A percentile compares a stretch with the other conserved stretches of the same genome.
Conservation (phyloP, 1,140 invertebrate species). For the Harpegnathos saltator region DNA sequence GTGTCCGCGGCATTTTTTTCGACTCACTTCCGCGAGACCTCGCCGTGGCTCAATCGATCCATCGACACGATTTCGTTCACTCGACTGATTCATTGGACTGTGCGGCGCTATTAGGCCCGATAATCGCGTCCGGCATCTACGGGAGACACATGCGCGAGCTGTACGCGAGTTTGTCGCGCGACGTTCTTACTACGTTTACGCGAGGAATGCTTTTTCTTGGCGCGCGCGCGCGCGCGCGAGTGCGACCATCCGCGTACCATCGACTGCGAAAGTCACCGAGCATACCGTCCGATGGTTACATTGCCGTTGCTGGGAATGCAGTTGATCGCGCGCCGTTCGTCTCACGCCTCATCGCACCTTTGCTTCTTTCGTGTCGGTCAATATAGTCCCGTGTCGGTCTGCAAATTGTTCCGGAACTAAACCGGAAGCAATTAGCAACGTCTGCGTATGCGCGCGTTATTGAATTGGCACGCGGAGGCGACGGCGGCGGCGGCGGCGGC, state of each 20-base stretch:
- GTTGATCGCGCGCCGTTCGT: conserved; percentile 1
- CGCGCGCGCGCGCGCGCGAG: no score
- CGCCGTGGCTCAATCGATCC: no score
- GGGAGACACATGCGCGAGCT: no score
- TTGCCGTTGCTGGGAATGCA: conserved; percentile 36
- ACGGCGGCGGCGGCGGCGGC: not conserved
- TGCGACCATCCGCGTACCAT: not conserved
- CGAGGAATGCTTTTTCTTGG: no score
- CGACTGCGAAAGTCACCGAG: conserved; percentile 7
- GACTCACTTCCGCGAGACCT: no score
- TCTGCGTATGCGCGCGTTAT: conserved; percentile 33
- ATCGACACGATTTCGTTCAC: no score
- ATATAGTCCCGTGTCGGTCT: conserved; percentile 5
- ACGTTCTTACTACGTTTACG: no score
- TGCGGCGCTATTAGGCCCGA: no score
- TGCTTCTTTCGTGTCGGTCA: conserved; percentile 48
- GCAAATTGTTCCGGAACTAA: conserved; percentile 46
- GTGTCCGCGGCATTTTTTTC: no score
- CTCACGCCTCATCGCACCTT: conserved; percentile 12
- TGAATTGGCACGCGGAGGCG: conserved; percentile 27
- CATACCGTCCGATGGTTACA: conserved; percentile 46
- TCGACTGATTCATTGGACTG: no score
- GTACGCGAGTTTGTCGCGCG: no score
- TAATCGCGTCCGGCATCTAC: no score
- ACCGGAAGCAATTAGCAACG: conserved; percentile 35